These are phyloP conservation scores for Leptoteleia sp. DNA, from an alignment of 1,140 invertebrate species.

Conservation along the genomic window DNA sequence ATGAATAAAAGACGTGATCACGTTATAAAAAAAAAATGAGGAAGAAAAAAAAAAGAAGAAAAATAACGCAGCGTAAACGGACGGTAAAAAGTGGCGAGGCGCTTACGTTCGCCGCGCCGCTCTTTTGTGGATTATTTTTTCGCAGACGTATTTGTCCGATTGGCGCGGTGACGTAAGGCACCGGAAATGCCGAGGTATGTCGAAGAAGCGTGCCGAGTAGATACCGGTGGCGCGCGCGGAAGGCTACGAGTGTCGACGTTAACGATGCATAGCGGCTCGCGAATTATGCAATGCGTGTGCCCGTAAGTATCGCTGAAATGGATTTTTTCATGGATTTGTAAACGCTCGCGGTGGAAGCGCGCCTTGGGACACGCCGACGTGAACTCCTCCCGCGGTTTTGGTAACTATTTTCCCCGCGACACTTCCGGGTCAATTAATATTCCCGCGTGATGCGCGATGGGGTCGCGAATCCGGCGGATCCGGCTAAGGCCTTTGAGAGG, in stretches of 20 bases:
- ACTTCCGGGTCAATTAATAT: conserved; percentile 22
- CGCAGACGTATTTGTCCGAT: conserved; percentile 26
- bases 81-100: conserved; percentile 9
- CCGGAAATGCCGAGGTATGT: conserved; percentile 56
- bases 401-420: conserved; percentile 8
- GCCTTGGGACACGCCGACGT: too few relatives aligned
- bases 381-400: conserved; percentile 1
- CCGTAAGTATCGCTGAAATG: conserved; percentile 28
- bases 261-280: conserved; percentile 66
- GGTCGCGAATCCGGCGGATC: too few relatives aligned
- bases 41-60: too few relatives aligned
- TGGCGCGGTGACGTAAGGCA: conserved; percentile 59
- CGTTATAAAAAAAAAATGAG: too few relatives aligned
- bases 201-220: conserved; percentile 54
- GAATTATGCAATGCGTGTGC: conserved; percentile 66
- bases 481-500: too few relatives aligned
- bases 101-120: not conserved
- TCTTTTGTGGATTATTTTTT: conserved; percentile 23
- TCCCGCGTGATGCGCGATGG: not conserved
- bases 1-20: conserved; percentile 11
- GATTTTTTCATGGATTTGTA: conserved; percentile 54
- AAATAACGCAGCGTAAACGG: conserved; percentile 19
- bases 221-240: conserved; percentile 30
- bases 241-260: conserved; percentile 64
- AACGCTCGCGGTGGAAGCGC: not conserved